phyloP scores from a whole-genome alignment of 2,113 vertebrate species.

The Lethenteron reissneri region DNA sequence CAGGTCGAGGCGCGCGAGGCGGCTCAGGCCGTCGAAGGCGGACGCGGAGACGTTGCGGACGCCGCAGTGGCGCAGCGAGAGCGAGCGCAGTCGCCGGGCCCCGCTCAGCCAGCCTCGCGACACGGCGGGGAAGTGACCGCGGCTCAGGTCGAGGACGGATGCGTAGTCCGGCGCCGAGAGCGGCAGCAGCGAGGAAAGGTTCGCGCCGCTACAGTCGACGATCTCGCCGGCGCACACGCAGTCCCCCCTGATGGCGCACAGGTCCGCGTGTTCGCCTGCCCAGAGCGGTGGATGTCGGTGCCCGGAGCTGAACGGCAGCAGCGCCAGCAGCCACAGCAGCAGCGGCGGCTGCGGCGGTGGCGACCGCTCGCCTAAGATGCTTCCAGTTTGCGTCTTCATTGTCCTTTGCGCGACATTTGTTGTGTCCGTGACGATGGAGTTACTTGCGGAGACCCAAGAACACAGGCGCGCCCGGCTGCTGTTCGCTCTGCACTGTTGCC shows the following conservation, averaged over 20 bases:
- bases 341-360: constrained; percentile 11
- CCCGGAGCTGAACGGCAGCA: constrained; percentile 11
- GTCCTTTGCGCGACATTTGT: no score
- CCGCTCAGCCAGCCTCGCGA: constrained; percentile 23
- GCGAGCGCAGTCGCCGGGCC: constrained; percentile 33
- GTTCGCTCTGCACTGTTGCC: constrained; percentile 14
- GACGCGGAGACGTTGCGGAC: constrained; percentile 23
- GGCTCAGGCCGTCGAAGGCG: constrained; percentile 41
- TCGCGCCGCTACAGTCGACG: constrained; percentile 47
- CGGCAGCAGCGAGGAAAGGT: constrained; percentile 34
- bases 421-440: no score
- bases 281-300: neutral
- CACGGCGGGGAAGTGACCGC: constrained; percentile 14
- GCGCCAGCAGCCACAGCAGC: constrained; percentile 9
- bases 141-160: constrained; percentile 55
- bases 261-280: neutral
- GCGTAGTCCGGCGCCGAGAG: constrained; percentile 24
- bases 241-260: constrained; percentile 18
- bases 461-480: constrained; percentile 7
- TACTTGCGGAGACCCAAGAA: neutral
- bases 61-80: constrained; percentile 47
- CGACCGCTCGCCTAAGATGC: constrained; percentile 5
- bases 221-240: constrained; percentile 67
- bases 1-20: constrained; percentile 54
- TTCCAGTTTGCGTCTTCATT: no score